A percentile compares a stretch with the other conserved stretches of the same genome.
phyloP scores from a whole-genome alignment of 2,797 vertebrate species.

The Premnoplex brunnescens region DNA sequence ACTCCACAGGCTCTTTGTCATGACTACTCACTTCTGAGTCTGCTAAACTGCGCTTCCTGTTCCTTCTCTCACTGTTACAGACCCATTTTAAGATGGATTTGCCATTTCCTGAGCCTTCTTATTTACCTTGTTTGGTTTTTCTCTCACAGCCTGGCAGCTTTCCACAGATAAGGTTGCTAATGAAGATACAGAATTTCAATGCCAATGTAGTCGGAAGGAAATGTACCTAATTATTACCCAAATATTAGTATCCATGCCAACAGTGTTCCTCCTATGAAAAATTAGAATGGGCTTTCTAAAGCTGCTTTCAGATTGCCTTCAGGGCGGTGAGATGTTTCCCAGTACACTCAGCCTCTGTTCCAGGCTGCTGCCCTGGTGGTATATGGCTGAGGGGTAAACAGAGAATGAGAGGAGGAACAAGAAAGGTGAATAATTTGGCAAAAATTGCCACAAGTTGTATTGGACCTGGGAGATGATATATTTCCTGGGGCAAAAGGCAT shows the following conservation, averaged over 20 bases:
- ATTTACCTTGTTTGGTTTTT: not conserved
- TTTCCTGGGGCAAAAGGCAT: not conserved
- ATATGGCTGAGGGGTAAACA: not conserved
- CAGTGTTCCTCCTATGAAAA: not conserved
- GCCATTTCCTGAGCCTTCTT: not conserved
- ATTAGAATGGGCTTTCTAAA: not conserved
- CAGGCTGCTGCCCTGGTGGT: not conserved
- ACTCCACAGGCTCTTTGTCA: not conserved
- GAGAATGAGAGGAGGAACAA: not conserved
- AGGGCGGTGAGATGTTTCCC: not conserved
- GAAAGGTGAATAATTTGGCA: not conserved
- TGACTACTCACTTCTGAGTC: not conserved
- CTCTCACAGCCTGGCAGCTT: not conserved
- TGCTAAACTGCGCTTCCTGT: not conserved
- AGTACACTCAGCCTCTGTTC: not conserved
- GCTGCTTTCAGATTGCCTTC: not conserved
- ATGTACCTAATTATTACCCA: not conserved
- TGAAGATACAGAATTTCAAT: not conserved
- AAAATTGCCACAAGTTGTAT: not conserved
- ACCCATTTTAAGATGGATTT: not conserved
- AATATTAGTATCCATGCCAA: not conserved
- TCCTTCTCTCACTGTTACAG: not conserved
- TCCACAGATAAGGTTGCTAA: not conserved
- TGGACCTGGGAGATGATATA: not conserved
- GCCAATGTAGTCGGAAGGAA: not conserved